Conservation (phyloP, 2,797 vertebrate species). For the Sardinella longiceps region DNA sequence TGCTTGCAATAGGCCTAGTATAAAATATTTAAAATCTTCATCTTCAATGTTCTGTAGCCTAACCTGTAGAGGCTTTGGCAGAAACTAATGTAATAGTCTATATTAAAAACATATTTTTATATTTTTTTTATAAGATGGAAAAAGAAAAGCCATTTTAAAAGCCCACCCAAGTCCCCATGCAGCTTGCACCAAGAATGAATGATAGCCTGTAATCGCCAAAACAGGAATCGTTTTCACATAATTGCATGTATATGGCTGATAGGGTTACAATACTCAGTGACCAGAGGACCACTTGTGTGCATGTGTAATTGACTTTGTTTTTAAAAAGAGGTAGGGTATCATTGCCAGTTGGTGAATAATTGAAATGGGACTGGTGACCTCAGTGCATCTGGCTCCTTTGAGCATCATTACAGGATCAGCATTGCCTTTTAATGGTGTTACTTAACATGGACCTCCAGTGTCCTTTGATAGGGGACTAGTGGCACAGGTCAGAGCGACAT, state of each 20-base stretch:
- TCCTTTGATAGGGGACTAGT: neutral
- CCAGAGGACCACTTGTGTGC: constrained; percentile 12
- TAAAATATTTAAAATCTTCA: no score
- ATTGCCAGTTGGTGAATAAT: constrained; percentile 12
- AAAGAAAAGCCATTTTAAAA: no score
- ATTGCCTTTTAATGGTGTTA: constrained; percentile 12
- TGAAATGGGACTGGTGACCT: constrained; percentile 20
- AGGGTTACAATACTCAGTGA: constrained; percentile 27
- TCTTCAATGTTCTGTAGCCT: no score
- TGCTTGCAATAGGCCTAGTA: no score
- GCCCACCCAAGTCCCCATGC: neutral
- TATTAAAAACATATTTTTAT: no score
- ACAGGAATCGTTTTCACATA: constrained; percentile 37
- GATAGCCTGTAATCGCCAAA: constrained; percentile 15
- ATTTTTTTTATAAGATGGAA: no score
- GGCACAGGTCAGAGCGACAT: neutral
- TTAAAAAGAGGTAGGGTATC: constrained; percentile 18
- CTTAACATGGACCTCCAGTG: constrained; percentile 20
- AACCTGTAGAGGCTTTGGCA: neutral
- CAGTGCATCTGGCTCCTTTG: constrained; percentile 8
- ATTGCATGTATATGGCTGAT: constrained; percentile 7
- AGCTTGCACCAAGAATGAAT: constrained; percentile 28
- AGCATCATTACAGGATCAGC: constrained; percentile 13
- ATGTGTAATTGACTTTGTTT: constrained; percentile 28
- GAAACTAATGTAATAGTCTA: no score